Percentiles rank a stretch among this genome's conserved stretches.
phyloP scores from a whole-genome alignment of 1,140 invertebrate genomes.

The Papilio polytes region DNA sequence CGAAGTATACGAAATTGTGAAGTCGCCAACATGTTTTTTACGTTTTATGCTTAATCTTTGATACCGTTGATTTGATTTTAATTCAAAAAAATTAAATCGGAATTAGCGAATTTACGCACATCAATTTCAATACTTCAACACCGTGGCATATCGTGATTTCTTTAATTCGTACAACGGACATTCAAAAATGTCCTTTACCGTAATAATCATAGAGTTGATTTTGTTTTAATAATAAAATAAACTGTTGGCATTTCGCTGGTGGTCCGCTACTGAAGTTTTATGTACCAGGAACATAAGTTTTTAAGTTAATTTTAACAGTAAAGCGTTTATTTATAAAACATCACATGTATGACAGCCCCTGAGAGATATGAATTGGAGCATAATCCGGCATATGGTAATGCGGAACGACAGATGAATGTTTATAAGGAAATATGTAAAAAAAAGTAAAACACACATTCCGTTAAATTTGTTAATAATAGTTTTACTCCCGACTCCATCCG shows the following conservation, averaged over 20 bases:
- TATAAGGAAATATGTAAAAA: background rate
- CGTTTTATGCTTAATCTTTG: background rate
- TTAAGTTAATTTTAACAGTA: slow-evolving; percentile 3
- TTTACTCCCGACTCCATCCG: too few relatives aligned
- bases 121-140: slow-evolving; percentile 29
- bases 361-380: slow-evolving; percentile 16
- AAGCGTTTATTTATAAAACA: background rate
- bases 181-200: background rate
- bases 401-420: background rate
- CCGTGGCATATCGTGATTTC: slow-evolving; percentile 17
- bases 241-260: slow-evolving; percentile 10
- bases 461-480: too few relatives aligned
- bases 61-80: slow-evolving; percentile 29
- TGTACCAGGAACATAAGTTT: slow-evolving; percentile 1
- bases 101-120: slow-evolving; percentile 36
- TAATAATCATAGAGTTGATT: background rate
- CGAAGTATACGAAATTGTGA: background rate
- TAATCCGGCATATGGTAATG: slow-evolving; percentile 4
- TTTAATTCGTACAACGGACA: background rate
- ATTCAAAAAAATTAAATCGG: slow-evolving; percentile 14
- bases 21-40: slow-evolving; percentile 6
- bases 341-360: background rate
- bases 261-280: background rate
- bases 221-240: background rate
- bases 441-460: too few relatives aligned